Evolutionary conservation across 2,888 invertebrate genomes (phyloP), one percentile per base, ranked within the genome.

Genomic region (Nowickia ferox): DNA sequence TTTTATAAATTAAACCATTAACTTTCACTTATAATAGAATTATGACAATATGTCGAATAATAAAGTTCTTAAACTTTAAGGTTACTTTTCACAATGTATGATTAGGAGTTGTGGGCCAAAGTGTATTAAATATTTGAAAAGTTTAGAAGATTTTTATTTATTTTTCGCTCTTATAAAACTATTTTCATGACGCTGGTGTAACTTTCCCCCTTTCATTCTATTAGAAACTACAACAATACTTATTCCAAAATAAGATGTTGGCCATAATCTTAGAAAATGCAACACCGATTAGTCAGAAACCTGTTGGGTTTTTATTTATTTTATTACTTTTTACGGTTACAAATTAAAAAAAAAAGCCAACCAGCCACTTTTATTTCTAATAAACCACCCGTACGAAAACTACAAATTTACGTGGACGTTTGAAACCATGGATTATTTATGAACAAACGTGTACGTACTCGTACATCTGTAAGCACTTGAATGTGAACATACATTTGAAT

Each of bases 201-300:
- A 66, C 76, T 69, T 78, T 59, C 68, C 68, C 68, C 59, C 9
- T 2, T 19, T 40, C 13, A 51, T 80, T 48, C 61, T 38, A 59
- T 55, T 79, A 85, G 72, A 75, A 77, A 68, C 71, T 76, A 74
- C 74, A 69, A 42, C 38, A 59, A 40, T n/a, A 15, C n/a, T 1
- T 72, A n/a, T 57, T 57, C 57, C 53, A 55, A 78, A 82, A 57
- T 87, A 80, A 84, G 77, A 79, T 68, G 66, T 71, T 72, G 51
- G 80, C 80, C 78, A 53, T 68, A 61, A 68, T 66, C 57, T 71
- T 38, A 68, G 71, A 65, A 44, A 57, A 65, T 74, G 74, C 78
- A 69, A 66, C 61, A 69, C n/a, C 63, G 88, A 89, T 90, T 90
- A 90, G 89, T 90, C 90, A 90, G 89, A 89, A 90, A 90, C 90